Percentiles rank a stretch among this genome's conserved stretches.
phyloP scores from a whole-genome alignment of 2,797 vertebrate species.

The Orestias chungarensis region DNA sequence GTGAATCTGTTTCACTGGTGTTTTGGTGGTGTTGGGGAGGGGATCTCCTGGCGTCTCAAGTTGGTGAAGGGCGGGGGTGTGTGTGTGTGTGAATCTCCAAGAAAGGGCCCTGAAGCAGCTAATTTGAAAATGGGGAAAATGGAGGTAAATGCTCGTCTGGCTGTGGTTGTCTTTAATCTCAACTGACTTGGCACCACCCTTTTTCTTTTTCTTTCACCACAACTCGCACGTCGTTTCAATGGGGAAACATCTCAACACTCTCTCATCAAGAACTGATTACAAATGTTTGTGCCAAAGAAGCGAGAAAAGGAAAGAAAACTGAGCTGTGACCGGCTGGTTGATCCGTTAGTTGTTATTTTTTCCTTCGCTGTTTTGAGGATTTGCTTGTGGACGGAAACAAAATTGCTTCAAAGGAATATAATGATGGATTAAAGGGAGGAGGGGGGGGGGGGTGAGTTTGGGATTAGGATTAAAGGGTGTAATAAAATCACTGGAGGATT shows the following conservation, averaged over 20 bases:
- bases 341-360: not conserved
- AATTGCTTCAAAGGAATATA: slow-evolving; percentile 12
- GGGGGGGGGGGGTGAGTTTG: slow-evolving; percentile 8
- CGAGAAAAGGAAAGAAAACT: not conserved
- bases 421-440: slow-evolving; percentile 12
- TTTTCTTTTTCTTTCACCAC: not conserved
- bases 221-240: slow-evolving; percentile 9
- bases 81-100: not conserved
- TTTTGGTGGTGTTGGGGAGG: slow-evolving; percentile 34
- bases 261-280: slow-evolving; percentile 12
- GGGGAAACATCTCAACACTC: not conserved
- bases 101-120: not conserved
- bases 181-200: not conserved
- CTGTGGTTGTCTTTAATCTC: slow-evolving; percentile 3
- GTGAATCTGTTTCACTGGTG: not conserved
- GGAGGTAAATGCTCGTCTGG: not conserved
- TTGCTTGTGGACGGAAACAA: not conserved
- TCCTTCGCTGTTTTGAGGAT: not conserved
- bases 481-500: not conserved
- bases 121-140: not conserved
- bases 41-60: not conserved
- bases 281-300: slow-evolving; percentile 17
- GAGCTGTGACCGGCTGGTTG: not conserved
- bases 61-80: slow-evolving; percentile 18
- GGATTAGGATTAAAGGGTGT: slow-evolving; percentile 31